These are phyloP conservation scores for Glyptemys insculpta DNA, from an alignment of 2,797 vertebrate species.

Conservation along the genomic window DNA sequence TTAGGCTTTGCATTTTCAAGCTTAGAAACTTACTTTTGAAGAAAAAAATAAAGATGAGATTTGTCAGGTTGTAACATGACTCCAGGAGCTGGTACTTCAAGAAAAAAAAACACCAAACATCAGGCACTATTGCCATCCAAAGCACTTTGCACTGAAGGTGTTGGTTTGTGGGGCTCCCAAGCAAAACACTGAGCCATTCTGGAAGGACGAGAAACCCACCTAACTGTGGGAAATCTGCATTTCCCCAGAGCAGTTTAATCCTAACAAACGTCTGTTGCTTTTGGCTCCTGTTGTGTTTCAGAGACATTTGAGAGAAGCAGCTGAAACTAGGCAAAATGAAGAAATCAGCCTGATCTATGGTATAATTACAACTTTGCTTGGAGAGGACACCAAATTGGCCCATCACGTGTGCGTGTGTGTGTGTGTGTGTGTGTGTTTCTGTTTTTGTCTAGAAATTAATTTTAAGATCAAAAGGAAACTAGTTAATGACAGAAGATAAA, in stretches of 20 bases:
- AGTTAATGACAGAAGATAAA: conserved; percentile 60
- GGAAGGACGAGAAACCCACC: neutral
- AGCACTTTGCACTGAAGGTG: neutral
- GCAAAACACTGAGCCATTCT: neutral
- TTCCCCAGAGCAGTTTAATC: neutral
- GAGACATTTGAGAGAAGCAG: neutral
- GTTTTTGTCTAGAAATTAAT: conserved; percentile 72
- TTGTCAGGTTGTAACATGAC: neutral
- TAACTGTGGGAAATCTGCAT: fast-evolving
- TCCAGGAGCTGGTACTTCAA: neutral
- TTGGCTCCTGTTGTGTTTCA: neutral
- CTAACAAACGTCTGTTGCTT: neutral
- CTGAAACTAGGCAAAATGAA: neutral
- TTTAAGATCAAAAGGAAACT: conserved; percentile 73
- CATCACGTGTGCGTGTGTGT: fast-evolving
- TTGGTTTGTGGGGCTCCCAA: neutral
- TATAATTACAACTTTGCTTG: conserved; percentile 41
- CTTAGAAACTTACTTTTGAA: conserved; percentile 7
- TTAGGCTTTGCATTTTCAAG: neutral
- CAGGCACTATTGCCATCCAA: neutral
- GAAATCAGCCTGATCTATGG: conserved; percentile 45
- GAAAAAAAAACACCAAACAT: neutral
- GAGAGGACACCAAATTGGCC: conserved; percentile 59
- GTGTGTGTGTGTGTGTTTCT: neutral
- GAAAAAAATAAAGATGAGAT: neutral